These are phyloP conservation scores for Matsumyia berberina DNA, from an alignment of 2,888 invertebrate genomes.

Conservation along the genomic window DNA sequence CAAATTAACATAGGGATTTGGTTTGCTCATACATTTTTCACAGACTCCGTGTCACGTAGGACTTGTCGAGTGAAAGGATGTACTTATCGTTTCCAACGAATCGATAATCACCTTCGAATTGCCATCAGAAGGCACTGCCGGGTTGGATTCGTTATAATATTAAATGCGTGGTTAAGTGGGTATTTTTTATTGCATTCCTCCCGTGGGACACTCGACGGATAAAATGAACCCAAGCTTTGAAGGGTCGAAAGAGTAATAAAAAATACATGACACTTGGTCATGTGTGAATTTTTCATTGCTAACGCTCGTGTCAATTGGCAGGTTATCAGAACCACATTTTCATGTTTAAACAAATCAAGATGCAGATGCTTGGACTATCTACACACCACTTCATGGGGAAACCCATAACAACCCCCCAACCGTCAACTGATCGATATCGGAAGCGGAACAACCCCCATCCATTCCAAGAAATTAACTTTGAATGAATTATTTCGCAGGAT, in stretches of 20 bases:
- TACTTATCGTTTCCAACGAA: constrained; percentile 4
- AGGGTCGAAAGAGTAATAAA: background rate
- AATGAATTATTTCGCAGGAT: constrained; percentile 73
- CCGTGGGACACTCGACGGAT: background rate
- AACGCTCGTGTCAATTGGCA: too few species aligned
- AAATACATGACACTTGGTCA: too few species aligned
- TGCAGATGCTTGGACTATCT: constrained; percentile 47
- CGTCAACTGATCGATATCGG: constrained; percentile 32
- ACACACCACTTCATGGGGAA: constrained; percentile 41
- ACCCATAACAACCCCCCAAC: constrained; percentile 24
- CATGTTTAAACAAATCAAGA: constrained; percentile 61
- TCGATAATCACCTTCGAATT: background rate
- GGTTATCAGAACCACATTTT: too few species aligned
- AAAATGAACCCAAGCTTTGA: background rate
- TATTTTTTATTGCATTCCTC: background rate
- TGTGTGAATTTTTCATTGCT: too few species aligned
- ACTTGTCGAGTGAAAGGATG: background rate
- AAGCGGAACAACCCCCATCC: constrained; percentile 56
- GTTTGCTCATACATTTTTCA: background rate
- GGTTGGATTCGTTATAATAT: background rate
- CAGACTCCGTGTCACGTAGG: background rate
- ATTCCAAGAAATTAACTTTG: constrained; percentile 73
- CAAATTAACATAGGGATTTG: constrained; percentile 15
- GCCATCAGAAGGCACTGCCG: background rate
- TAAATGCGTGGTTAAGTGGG: constrained; percentile 15